Evolutionary conservation across 2,113 vertebrate species (phyloP).

Genomic region (Bagarius yarrelli): DNA sequence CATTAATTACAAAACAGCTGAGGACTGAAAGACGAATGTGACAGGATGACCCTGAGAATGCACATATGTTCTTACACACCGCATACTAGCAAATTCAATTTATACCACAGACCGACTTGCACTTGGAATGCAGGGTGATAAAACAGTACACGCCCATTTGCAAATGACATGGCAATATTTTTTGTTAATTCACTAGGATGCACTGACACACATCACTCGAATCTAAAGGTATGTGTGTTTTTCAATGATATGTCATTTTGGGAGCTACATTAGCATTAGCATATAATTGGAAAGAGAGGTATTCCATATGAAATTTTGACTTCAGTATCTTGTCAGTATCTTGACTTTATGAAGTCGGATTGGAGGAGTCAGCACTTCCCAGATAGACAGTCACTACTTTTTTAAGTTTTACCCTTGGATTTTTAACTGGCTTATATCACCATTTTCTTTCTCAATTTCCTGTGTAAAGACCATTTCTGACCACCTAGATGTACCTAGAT

Average conservation of each 20-base stretch:
- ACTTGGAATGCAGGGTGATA: not conserved
- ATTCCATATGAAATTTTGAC: not conserved
- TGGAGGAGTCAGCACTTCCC: not conserved
- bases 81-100: constrained; percentile 4
- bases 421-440: not conserved
- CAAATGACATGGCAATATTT: too few relatives aligned
- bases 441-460: not conserved
- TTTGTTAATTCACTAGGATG: not conserved
- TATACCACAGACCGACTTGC: not conserved
- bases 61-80: constrained; percentile 19
- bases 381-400: not conserved
- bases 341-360: not conserved
- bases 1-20: constrained; percentile 36
- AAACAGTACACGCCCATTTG: constrained; percentile 2
- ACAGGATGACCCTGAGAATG: constrained; percentile 23
- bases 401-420: not conserved
- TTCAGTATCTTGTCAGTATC: not conserved
- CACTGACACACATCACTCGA: not conserved
- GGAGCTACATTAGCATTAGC: not conserved
- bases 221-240: not conserved
- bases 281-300: not conserved
- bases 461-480: not conserved
- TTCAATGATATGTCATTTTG: not conserved
- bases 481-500: not conserved
- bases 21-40: constrained; percentile 29